Evolutionary conservation across 2,797 vertebrate species (phyloP).

Genomic region (Xenops minutus): DNA sequence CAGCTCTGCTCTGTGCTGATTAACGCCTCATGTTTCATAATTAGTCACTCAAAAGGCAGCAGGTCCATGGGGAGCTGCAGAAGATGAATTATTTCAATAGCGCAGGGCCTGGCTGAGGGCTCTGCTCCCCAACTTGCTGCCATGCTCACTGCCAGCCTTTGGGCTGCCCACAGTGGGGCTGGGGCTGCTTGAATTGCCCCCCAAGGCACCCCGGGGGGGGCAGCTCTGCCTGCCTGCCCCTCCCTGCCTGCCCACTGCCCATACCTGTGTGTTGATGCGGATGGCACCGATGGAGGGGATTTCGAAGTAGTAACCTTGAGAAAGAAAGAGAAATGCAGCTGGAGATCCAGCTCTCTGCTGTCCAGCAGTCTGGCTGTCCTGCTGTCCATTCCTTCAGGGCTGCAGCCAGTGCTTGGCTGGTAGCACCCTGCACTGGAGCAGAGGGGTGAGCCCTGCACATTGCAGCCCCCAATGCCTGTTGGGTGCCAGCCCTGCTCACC

Average conservation of each 20-base stretch:
- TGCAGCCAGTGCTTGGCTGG: neutral
- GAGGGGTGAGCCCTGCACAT: neutral
- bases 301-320: slow-evolving; percentile 96
- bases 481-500: slow-evolving; percentile 71
- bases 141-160: neutral
- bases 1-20: neutral
- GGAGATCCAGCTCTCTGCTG: neutral
- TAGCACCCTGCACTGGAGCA: fast-evolving
- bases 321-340: slow-evolving; percentile 13
- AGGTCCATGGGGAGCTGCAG: neutral
- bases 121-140: neutral
- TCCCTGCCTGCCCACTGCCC: neutral
- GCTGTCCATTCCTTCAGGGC: neutral
- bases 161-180: neutral
- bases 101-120: neutral
- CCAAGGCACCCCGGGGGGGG: neutral
- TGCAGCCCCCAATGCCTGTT: fast-evolving
- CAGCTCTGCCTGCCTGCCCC: neutral
- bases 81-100: slow-evolving; percentile 15
- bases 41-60: slow-evolving; percentile 44
- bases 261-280: slow-evolving; percentile 98
- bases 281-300: slow-evolving; percentile 98
- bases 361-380: neutral
- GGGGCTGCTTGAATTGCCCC: neutral
- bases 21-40: slow-evolving; percentile 17